These are phyloP conservation scores for Magallana angulata DNA, from an alignment of 1,140 invertebrate genomes.

Conservation along the genomic window DNA sequence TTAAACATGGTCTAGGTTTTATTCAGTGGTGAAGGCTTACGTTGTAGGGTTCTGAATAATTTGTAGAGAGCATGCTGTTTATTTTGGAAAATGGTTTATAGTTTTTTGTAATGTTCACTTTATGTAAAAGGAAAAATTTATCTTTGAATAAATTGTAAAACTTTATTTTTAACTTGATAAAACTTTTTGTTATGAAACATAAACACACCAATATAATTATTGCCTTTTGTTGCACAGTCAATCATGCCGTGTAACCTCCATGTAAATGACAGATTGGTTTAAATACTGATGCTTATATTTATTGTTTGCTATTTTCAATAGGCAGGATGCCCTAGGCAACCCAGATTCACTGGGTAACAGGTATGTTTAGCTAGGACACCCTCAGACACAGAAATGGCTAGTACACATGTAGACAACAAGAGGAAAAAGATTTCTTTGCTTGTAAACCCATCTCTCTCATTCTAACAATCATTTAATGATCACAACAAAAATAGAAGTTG, in stretches of 20 bases:
- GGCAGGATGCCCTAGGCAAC: conserved; percentile 74
- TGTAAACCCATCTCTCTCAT: too few species aligned
- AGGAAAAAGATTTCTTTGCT: too few species aligned
- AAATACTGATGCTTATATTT: conserved; percentile 12
- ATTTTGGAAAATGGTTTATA: too few species aligned
- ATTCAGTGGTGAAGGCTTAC: not conserved
- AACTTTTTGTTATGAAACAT: too few species aligned
- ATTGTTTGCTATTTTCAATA: conserved; percentile 51
- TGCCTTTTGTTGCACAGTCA: too few species aligned
- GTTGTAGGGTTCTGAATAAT: not conserved
- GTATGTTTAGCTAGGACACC: conserved; percentile 62
- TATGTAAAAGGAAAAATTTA: not conserved
- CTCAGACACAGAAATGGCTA: conserved; percentile 26
- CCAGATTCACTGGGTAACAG: conserved; percentile 73
- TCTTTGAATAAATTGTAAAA: too few species aligned
- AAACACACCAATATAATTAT: too few species aligned
- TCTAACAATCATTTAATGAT: too few species aligned
- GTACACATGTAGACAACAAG: not conserved
- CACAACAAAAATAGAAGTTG: too few species aligned
- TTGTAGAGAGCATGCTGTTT: not conserved
- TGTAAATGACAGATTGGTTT: not conserved
- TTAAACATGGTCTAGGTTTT: not conserved
- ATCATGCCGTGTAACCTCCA: too few species aligned
- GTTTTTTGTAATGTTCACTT: not conserved
- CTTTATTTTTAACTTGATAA: too few species aligned